phyloP scores from a whole-genome alignment of 2,113 vertebrate genomes.

The Antechinus stuartii region DNA sequence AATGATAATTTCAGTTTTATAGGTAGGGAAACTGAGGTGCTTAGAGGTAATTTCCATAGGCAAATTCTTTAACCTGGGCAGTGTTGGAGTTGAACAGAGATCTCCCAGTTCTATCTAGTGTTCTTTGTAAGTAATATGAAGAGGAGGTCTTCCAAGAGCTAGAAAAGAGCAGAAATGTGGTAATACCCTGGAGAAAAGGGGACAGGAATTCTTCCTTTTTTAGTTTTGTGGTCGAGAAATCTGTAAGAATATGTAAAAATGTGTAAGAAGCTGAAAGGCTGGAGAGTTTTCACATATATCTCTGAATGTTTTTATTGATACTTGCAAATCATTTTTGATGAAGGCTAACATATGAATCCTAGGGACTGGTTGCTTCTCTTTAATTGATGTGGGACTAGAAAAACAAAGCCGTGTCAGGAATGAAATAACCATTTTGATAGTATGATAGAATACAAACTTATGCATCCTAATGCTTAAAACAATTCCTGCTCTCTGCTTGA shows the following conservation, averaged over 20 bases:
- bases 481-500: constrained; percentile 25
- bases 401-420: neutral
- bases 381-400: neutral
- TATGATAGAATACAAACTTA: neutral
- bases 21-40: neutral
- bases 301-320: neutral
- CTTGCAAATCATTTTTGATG: neutral
- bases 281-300: neutral
- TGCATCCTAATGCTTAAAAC: neutral
- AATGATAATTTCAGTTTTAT: neutral
- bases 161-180: neutral
- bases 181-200: too few relatives aligned
- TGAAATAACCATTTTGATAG: constrained; percentile 36
- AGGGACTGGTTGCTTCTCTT: neutral
- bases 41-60: neutral
- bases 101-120: neutral
- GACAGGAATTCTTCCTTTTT: neutral
- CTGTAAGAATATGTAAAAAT: neutral
- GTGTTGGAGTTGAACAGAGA: neutral
- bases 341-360: neutral
- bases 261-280: neutral
- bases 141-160: too few relatives aligned
- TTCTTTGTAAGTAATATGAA: neutral
- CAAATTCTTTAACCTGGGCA: neutral
- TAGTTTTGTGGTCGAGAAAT: neutral